Base-by-base conservation (phyloP, 2,797 vertebrate genomes). In the Carduelis carduelis region DNA sequence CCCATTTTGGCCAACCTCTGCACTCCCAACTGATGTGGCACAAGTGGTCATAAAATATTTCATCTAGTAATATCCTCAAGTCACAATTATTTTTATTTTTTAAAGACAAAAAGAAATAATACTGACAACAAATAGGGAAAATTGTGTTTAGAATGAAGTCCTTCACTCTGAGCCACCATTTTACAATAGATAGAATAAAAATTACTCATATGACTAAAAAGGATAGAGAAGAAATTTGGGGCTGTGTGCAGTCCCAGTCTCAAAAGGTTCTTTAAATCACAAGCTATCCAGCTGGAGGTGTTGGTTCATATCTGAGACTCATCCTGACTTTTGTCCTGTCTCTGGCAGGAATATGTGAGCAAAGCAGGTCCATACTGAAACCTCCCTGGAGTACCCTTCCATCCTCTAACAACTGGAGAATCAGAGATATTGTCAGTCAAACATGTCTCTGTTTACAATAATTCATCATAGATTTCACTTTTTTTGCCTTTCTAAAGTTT, bases 1-100 rank as follows among this genome's bases (percentile, higher is more conserved):
- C 5, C 2, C 27, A 3, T 66, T 90, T 69, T 70, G 55, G 46
- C 47, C 24, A 69, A 19, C 6, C 3, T 2, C 0, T 21, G 6
- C 34, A 44, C 69, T 18, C 17, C 34, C 14, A 56, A 27, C 14
- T 46, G 23, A 13, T 43, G 19, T 2, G 24, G 18, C 21, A 34
- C 16, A 49, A 60, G 60, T 39, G 10, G 6, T 59, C 4, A 1
- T 60, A 32, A 87, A 43, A 43, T 43, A 74, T 26, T 52, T 75
- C 1, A 28, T 37, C 15, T 32, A 41, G 6, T 39, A 35, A 30
- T 50, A 46, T 44, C 13, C 2, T 52, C 12, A 69, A 64, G 19
- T 39, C 24, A 30, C 14, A 4, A 9, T 44, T 8, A 11, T 41
- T n/a, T 17, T 26, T 26, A 39, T 12, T 28, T 22, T 4, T 18